phyloP scores from a whole-genome alignment of 2,888 invertebrate genomes.

The Lochmaea crataegi region DNA sequence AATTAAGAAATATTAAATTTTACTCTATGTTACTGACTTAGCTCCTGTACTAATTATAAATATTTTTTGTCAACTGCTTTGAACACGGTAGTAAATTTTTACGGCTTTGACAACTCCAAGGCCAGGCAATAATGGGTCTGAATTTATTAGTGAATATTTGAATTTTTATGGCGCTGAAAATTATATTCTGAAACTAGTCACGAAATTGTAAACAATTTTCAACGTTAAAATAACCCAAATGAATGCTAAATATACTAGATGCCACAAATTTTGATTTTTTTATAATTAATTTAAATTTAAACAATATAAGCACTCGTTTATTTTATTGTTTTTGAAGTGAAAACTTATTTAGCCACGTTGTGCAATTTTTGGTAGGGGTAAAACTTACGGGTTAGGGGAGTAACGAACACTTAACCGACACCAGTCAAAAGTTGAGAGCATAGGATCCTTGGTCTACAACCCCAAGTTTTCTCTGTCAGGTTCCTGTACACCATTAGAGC shows the following conservation, averaged over 20 bases:
- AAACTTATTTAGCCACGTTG: too few species aligned
- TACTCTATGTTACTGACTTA: neutral
- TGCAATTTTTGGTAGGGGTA: too few species aligned
- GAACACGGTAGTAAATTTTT: constrained; percentile 5
- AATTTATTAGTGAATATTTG: constrained; percentile 31
- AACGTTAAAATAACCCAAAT: neutral
- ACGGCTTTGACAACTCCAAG: constrained; percentile 18
- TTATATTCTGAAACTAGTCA: constrained; percentile 26
- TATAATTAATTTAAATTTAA: neutral
- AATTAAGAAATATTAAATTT: too few species aligned
- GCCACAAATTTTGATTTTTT: neutral
- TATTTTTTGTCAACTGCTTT: constrained; percentile 8
- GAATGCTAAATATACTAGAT: neutral
- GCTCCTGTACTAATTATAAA: constrained; percentile 7
- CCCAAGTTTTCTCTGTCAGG: too few species aligned
- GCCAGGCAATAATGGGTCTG: constrained; percentile 21
- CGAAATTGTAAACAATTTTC: constrained; percentile 17
- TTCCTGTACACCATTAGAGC: too few species aligned
- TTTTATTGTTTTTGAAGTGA: too few species aligned
- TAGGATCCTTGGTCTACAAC: too few species aligned
- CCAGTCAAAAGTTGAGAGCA: too few species aligned
- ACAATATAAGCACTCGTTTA: neutral
- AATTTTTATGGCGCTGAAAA: constrained; percentile 27
- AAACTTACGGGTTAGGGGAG: too few species aligned
- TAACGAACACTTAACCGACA: too few species aligned